Evolutionary conservation across 2,888 invertebrate genomes (phyloP), one percentile per base, ranked within the genome.

Genomic region (Cepaea hortensis): DNA sequence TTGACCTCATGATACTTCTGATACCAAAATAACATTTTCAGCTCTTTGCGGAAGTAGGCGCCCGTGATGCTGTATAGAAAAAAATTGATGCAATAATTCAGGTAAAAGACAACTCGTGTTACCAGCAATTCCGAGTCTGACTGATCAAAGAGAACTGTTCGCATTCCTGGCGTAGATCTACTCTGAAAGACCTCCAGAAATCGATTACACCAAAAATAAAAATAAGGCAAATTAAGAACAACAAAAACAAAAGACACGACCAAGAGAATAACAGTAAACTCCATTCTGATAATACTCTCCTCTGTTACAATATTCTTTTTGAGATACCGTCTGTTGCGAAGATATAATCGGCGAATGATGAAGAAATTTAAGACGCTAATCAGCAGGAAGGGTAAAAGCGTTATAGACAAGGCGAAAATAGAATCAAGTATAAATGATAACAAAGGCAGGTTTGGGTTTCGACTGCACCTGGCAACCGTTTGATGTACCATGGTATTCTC

Each of bases 61-160:
- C 93, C 93, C 0, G 93, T 93, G 15, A 93, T 89, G 88, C 92
- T 91, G 88, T 93, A 93, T 73, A 93, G 90, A 87, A 93, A 93
- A 84, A 93, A 93, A 87, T 93, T 93, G 65, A 93, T 90, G 79
- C 92, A 92, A 83, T 93, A 93, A 87, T 93, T 93, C n/a, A 92
- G 88, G 88, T 92, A 93, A 86, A 93, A 93, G 46, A 93, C 91
- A 3, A 92, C 91, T 35, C 92, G 81, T 0, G 92, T 91, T n/a
- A 93, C 89, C 65, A 76, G 70, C 35, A 85, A 46, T 48, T 87
- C 87, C 48, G 86, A 62, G 46, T 85, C 80, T 7, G 68, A 73
- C 5, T 65, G 61, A 46, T 85, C 85, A 1, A 65, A 68, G 0
- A 48, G 50, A n/a, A 79, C 62, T 23, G 70, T 65, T 48, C 72